Percentiles rank a stretch among this genome's conserved stretches.
These are phyloP conservation scores for Hylaeus anthracinus DNA, from an alignment of 1,140 invertebrate species.

Conservation along the genomic window DNA sequence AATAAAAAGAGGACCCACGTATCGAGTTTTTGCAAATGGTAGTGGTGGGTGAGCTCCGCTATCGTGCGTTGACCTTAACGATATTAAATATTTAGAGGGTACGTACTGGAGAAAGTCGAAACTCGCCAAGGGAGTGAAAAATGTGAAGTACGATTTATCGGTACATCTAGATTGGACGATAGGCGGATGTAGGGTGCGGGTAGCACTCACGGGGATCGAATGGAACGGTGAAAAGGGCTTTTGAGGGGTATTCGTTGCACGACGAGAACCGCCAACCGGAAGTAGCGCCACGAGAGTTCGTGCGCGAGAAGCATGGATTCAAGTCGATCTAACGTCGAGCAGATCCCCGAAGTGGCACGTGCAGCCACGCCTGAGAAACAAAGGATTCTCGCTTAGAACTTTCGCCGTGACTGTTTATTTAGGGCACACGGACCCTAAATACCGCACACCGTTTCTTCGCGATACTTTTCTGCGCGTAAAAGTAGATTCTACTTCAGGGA, in stretches of 20 bases:
- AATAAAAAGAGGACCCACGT: not conserved
- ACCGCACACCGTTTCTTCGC: too few species aligned
- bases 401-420: not conserved
- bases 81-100: too few species aligned
- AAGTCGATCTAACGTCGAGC: not conserved
- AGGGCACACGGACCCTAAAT: not conserved
- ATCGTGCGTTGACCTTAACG: too few species aligned
- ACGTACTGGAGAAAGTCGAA: too few species aligned
- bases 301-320: conserved; percentile 43
- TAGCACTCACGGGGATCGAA: conserved; percentile 9
- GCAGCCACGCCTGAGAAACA: conserved; percentile 25
- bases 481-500: too few species aligned
- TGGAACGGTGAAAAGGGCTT: conserved; percentile 8
- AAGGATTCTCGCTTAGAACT: conserved; percentile 19
- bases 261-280: conserved; percentile 14
- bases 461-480: too few species aligned
- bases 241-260: not conserved
- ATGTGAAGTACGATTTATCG: not conserved
- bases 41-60: not conserved
- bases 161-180: not conserved
- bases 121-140: too few species aligned
- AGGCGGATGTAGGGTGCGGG: conserved; percentile 27
- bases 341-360: conserved; percentile 43
- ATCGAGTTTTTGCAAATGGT: not conserved
- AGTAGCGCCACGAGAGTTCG: conserved; percentile 35